phyloP scores from a whole-genome alignment of 2,113 vertebrate genomes.

The Alouatta palliata region DNA sequence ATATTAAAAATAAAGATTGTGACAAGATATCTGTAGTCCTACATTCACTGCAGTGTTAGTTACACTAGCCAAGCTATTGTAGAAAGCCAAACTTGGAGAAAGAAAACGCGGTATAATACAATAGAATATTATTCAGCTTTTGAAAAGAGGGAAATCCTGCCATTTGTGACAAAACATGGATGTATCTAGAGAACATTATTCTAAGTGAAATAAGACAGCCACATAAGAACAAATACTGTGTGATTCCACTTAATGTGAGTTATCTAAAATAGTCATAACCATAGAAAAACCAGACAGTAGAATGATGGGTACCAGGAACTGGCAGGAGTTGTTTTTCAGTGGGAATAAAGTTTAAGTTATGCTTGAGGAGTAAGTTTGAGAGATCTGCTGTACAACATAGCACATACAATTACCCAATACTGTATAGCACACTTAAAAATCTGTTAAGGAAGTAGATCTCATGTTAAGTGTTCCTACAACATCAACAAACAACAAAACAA shows the following conservation, averaged over 20 bases:
- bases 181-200: neutral
- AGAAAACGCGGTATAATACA: no score
- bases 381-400: neutral
- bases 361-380: neutral
- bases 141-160: neutral
- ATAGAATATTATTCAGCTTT: neutral
- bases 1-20: neutral
- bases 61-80: neutral
- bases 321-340: neutral
- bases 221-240: neutral
- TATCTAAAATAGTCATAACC: neutral
- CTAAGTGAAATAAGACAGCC: neutral
- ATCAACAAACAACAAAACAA: neutral
- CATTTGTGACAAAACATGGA: neutral
- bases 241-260: no score
- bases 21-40: neutral
- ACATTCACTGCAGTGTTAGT: neutral
- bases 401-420: neutral
- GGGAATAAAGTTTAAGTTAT: neutral
- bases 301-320: neutral
- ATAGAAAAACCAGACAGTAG: neutral
- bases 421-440: neutral
- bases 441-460: neutral
- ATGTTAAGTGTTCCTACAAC: neutral
- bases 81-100: neutral